These are phyloP conservation scores for Kryphioiulus occultus DNA, from an alignment of 2,888 invertebrate species.

Conservation along the genomic window DNA sequence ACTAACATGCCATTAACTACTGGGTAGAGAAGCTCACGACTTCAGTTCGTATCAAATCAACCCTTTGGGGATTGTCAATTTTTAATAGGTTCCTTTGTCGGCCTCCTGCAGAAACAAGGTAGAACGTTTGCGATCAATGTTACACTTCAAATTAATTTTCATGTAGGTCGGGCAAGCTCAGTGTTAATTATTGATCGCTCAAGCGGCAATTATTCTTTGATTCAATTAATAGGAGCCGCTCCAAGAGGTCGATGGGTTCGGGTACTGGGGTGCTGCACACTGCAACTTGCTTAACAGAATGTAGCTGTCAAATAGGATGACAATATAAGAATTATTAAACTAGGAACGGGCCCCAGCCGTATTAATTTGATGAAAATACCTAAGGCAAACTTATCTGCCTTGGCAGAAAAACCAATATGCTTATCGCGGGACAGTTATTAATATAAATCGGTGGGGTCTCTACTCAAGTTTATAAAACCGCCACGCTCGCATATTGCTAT, in stretches of 20 bases:
- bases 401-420: neutral
- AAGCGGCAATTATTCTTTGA: slow-evolving; percentile 12
- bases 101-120: neutral
- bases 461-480: neutral
- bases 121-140: neutral
- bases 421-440: neutral
- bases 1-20: neutral
- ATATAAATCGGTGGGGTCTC: neutral
- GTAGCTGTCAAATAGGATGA: neutral
- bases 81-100: slow-evolving; percentile 19
- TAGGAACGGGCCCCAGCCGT: neutral
- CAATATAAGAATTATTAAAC: neutral
- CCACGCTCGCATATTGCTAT: neutral
- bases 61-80: neutral
- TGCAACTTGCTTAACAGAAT: neutral
- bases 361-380: neutral
- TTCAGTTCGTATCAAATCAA: neutral
- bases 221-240: neutral
- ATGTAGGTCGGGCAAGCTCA: neutral
- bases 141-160: neutral
- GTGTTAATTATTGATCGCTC: neutral
- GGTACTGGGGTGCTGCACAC: neutral
- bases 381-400: neutral
- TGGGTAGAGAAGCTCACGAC: neutral
- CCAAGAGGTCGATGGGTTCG: neutral